Evolutionary conservation across 2,888 invertebrate genomes (phyloP), one percentile per base, ranked within the genome.

Genomic region (Seira musarum): DNA sequence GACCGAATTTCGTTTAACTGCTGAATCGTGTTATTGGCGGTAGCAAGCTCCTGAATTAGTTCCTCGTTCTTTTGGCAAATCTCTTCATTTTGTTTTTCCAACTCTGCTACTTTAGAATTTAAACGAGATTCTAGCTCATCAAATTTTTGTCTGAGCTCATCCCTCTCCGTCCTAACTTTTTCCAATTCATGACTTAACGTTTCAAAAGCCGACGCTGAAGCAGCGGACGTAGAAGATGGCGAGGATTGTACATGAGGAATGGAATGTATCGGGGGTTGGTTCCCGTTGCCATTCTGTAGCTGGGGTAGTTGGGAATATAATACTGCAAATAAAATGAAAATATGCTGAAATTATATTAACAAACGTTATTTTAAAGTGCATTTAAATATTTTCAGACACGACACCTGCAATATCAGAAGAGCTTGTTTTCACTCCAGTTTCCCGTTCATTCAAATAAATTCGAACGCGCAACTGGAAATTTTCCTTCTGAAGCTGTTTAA

Each of bases 381-480:
- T n/a, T n/a, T n/a, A n/a, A n/a, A n/a, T n/a, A n/a, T n/a, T n/a
- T 60, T 13, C 40, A 63, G 15, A 65, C n/a, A 19, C 22, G 8
- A 35, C 76, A 80, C 82, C 76, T 72, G 77, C 80, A 19, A 83
- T 66, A 75, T 83, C 83, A 15, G 81, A 79, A 1, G 83, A 83
- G 69, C 79, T 83, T 2, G 69, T 73, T 25, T 81, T 80, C 0
- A 77, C 78, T 22, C 84, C 85, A 72, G 53, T 60, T 57, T 83
- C 78, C 49, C 83, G 84, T 66, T 85, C 84, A 21, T 72, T 75
- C 40, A 84, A 71, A 64, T 84, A 85, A 30, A 86, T 83, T 15
- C 86, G 70, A 17, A 85, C 80, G 25, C 80, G 67, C 15, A 86
- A 57, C 57, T 86, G 85, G 70, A 85, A 86, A 67, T 85, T 85